Evolutionary conservation across 2,888 invertebrate genomes (phyloP).

Genomic region (Drosophila merina): DNA sequence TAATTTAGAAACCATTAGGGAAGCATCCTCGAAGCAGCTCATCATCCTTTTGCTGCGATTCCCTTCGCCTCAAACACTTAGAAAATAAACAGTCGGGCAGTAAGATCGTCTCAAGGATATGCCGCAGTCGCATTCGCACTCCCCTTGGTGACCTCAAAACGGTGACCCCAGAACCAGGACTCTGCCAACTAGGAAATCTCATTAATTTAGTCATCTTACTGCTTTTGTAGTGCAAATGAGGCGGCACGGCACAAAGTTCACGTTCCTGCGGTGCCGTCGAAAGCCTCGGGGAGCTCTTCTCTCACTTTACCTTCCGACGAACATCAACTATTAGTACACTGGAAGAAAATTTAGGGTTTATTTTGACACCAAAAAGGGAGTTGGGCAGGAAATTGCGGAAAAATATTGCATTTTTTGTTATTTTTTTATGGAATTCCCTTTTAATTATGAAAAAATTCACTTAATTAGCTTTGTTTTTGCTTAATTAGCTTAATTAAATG

Average conservation of each 20-base stretch:
- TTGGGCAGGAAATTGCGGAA: too few relatives aligned
- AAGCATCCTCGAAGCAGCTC: too few relatives aligned
- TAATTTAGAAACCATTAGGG: conserved; percentile 29
- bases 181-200: conserved; percentile 52
- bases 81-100: conserved; percentile 24
- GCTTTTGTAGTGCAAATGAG: conserved; percentile 43
- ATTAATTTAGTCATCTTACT: conserved; percentile 61
- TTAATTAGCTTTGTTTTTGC: too few relatives aligned
- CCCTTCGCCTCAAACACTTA: conserved; percentile 14
- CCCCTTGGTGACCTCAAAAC: conserved; percentile 25
- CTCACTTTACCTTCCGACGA: conserved; percentile 8
- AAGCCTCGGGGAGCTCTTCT: conserved; percentile 26
- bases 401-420: not conserved
- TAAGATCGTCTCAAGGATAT: conserved; percentile 30
- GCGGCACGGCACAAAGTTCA: conserved; percentile 44
- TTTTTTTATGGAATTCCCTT: too few relatives aligned
- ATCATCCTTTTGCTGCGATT: not conserved
- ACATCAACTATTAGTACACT: conserved; percentile 11
- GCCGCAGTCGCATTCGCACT: not conserved
- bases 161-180: conserved; percentile 27
- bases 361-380: too few relatives aligned
- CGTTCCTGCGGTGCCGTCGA: conserved; percentile 34
- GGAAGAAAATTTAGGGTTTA: too few relatives aligned
- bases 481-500: too few relatives aligned
- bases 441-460: too few relatives aligned